Evolutionary conservation across 2,888 invertebrate species (phyloP), one percentile per base, ranked within the genome.

Genomic region (Sisyra nigra): DNA sequence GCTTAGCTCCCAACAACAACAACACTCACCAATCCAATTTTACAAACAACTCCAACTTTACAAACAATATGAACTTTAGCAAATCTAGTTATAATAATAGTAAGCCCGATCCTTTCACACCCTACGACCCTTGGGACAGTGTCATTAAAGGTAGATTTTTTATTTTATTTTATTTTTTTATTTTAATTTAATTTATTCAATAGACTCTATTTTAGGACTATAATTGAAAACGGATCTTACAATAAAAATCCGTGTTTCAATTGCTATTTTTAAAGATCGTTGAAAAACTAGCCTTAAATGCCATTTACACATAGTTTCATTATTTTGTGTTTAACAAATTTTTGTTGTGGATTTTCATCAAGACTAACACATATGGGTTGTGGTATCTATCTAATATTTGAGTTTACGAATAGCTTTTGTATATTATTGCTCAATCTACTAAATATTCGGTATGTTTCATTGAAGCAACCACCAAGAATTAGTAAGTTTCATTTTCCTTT

Each of bases 41-140:
- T 37, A 37, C 18, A 36, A 36, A 15, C 19, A 19, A 37, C 42
- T 47, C 46, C 41, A 41, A 44, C 40, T 44, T 44, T 43, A 45
- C 42, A 44, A 45, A 44, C 42, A 48, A 44, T 39, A 44, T 31
- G 46, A 47, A 48, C 46, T 46, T 13, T 14, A 6, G 8, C 46
- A 45, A 46, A 35, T 29, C 14, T 24, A 31, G 14, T 11, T 34
- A 14, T 48, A 64, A 66, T 47, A 58, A 67, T 50, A 59, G 57
- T 52, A 65, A 63, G 53, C 60, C 63, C 53, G 63, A 63, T 52
- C 62, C 36, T 10, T 46, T 46, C 52, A 62, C 63, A 54, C 67
- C 71, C 54, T 64, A 65, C 57, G 73, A 74, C 57, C 72, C 72
- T 46, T 74, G 74, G 74, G 72, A 68, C 56, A 67, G 65, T 54